These are phyloP conservation scores for Salticus scenicus DNA, from an alignment of 2,888 invertebrate species.

Conservation along the genomic window DNA sequence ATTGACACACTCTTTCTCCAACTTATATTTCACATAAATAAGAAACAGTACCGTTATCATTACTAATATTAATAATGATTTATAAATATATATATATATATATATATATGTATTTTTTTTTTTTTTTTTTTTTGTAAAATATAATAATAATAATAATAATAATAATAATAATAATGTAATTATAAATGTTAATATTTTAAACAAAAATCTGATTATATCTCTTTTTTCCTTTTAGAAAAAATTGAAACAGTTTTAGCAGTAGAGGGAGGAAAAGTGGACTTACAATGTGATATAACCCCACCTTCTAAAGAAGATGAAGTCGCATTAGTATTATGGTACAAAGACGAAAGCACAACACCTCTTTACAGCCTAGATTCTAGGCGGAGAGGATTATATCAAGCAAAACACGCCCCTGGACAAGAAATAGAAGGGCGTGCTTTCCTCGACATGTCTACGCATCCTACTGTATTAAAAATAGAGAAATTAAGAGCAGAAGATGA, in stretches of 20 bases:
- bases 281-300: conserved; percentile 92
- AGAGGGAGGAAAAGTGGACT: conserved; percentile 79
- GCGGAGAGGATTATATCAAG: conserved; percentile 71
- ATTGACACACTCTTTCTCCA: too few relatives aligned
- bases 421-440: conserved; percentile 90
- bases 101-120: too few relatives aligned
- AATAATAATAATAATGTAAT: too few relatives aligned
- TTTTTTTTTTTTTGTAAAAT: too few relatives aligned
- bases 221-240: conserved; percentile 60
- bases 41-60: too few relatives aligned
- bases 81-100: too few relatives aligned
- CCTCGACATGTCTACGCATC: conserved; percentile 83
- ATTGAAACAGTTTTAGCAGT: conserved; percentile 73
- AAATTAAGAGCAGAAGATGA: conserved; percentile 88
- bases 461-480: conserved; percentile 70
- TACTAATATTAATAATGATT: too few relatives aligned
- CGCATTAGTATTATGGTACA: conserved; percentile 91
- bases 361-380: conserved; percentile 71
- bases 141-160: too few relatives aligned
- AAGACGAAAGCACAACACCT: conserved; percentile 90
- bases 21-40: too few relatives aligned
- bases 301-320: conserved; percentile 87
- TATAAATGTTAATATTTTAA: too few relatives aligned
- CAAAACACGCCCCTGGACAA: conserved; percentile 81
- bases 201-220: too few relatives aligned